phyloP scores from a whole-genome alignment of 2,888 invertebrate genomes.

The Tetranychus piercei region DNA sequence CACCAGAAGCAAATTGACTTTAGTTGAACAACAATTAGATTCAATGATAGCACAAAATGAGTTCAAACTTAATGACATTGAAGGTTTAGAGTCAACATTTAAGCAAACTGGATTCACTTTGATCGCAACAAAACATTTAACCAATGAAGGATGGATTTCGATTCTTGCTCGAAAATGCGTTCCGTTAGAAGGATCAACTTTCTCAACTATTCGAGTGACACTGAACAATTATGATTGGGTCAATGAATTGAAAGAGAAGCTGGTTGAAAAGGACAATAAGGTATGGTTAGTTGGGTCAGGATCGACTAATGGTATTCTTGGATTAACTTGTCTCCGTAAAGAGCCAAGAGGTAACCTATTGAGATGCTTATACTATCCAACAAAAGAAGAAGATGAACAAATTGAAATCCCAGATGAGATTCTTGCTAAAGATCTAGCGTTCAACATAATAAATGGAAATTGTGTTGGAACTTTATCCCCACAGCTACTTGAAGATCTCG shows the following conservation, averaged over 20 bases:
- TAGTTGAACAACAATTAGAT: conserved; percentile 2
- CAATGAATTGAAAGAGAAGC: background rate
- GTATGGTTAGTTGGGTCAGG: background rate
- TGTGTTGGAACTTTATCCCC: background rate
- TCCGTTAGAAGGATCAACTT: background rate
- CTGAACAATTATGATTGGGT: background rate
- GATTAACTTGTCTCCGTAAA: background rate
- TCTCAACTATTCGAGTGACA: background rate
- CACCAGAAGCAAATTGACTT: conserved; percentile 7
- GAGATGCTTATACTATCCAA: no score
- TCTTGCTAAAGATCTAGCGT: background rate
- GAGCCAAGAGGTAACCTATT: no score
- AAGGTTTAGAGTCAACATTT: background rate
- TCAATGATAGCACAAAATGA: background rate
- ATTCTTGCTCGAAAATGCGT: background rate
- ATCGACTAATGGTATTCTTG: conserved; percentile 6
- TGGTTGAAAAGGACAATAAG: background rate
- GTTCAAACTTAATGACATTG: background rate
- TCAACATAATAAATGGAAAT: background rate
- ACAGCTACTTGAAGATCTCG: background rate
- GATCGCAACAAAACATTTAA: background rate
- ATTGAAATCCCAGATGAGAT: background rate
- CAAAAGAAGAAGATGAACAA: background rate
- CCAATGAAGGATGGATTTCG: background rate
- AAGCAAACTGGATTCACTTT: background rate